Evolutionary conservation across 2,113 vertebrate species (phyloP), one percentile per base, ranked within the genome.

Genomic region (Thinocorus orbignyianus): DNA sequence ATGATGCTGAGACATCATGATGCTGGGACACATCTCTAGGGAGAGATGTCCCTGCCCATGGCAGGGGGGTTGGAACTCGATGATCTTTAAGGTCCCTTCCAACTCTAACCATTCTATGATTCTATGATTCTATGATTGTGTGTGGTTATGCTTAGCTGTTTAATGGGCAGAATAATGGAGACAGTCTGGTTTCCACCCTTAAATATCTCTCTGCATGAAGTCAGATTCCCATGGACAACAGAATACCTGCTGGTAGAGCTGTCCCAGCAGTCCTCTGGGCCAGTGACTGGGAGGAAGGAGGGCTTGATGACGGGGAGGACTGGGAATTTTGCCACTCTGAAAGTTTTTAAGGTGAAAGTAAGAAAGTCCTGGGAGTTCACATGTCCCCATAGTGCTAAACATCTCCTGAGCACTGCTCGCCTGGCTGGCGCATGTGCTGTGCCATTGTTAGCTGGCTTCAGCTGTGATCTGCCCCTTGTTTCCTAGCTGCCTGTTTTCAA

Each of bases 401-500:
- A 13, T 54, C 0, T 1, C 35, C 57, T 49, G 33, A 30, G 55
- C 30, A 49, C 8, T 31, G 30, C 23, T 69, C 48, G 46, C n/a
- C 30, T 65, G 54, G 26, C 51, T 96, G 90, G 80, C 49, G 74
- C 26, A 2, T n/a, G 10, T 79, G 51, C 0, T 1, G 33, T 86
- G 48, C 35, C 14, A 8, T 26, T 39, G 52, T 51, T 93, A 90
- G 42, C 42, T 22, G 26, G 69, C 52, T 87, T 95, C 91, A 89
- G 58, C 86, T 97, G 51, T 2, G 10, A 72, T 93, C 46, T 90
- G 83, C 69, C 35, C 25, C 65, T 76, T 55, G 51, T 81, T 86
- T 90, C 72, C 72, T 90, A 57, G 69, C 72, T 93, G 90, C 73
- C 74, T 81, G 2, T 88, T 95, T 93, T 93, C 83, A 80, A 94